Evolutionary conservation across 2,113 vertebrate genomes (phyloP), one percentile per base, ranked within the genome.

Genomic region (Malurus melanocephalus): DNA sequence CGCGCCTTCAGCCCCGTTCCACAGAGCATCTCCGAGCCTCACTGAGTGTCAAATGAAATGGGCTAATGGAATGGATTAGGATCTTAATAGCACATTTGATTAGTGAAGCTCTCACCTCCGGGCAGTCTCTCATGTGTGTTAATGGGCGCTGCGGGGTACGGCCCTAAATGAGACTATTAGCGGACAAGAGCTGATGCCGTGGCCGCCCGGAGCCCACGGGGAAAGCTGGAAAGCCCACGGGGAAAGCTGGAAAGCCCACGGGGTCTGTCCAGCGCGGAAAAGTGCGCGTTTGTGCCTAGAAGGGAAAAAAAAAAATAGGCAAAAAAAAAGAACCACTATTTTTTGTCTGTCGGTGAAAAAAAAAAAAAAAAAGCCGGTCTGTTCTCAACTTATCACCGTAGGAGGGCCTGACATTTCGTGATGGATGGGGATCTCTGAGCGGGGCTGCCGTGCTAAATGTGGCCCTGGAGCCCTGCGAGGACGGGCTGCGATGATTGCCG

Each of bases 1-100:
- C 5, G 8, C 0, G 14, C 30, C 6, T 59, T 79, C 8, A 6
- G 81, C 48, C 51, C 66, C 0, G 1, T 26, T 40, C 17, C 67
- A 48, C 32, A 8, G 87, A 73, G 85, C 85, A 59, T 69, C 71
- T 69, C 78, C 15, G 74, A 90, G 91, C 84, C 88, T 73, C 65
- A 6, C 48, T 72, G 17, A 90, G 79, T 67, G 91, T 93, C 91
- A 90, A 33, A 91, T 85, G 93, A 74, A 92, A 91, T 0, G 22
- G 91, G 49, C 64, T 93, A 82, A 93, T 94, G 93, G 74, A 93
- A 92, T 45, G 87, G 85, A 94, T 95, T 89, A 92, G 89, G 85
- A 85, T 91, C 68, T 91, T 93, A 93, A 89, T 49, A 80, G 91
- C 72, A 83, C 85, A 59, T 94, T 91, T 77, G 93, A 77, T 95